A percentile compares a stretch with the other conserved stretches of the same genome.
Conservation (phyloP, 2,797 vertebrate genomes). For the Mormyrus proboscirostris region DNA sequence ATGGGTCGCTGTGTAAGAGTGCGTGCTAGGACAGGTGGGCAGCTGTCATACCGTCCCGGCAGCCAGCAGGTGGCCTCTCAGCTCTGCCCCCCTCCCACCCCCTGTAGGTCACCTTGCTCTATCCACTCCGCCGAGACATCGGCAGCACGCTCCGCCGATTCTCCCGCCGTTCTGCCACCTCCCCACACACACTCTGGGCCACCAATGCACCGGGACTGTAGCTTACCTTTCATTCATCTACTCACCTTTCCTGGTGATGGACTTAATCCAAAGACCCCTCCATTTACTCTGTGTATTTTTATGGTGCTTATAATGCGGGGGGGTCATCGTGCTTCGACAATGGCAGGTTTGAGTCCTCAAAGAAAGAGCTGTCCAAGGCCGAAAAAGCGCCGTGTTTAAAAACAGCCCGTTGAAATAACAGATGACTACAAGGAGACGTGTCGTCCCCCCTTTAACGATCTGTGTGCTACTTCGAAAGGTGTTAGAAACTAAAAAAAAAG, state of each 20-base stretch:
- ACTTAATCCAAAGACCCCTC: background rate
- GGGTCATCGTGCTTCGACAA: background rate
- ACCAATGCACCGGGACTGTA: conserved; percentile 2
- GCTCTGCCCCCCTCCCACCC: background rate
- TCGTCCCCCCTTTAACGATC: background rate
- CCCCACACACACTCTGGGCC: conserved; percentile 18
- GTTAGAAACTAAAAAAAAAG: background rate
- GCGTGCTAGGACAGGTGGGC: conserved; percentile 66
- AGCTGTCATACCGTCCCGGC: conserved; percentile 63
- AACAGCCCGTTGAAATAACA: background rate
- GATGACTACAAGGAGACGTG: background rate
- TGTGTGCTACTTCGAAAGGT: background rate
- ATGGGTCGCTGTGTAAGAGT: conserved; percentile 50
- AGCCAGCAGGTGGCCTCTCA: conserved; percentile 64
- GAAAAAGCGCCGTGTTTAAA: background rate
- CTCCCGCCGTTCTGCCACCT: conserved; percentile 12
- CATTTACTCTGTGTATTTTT: background rate
- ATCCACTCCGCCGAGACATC: conserved; percentile 45
- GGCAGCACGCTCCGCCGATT: conserved; percentile 32
- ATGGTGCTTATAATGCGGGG: background rate
- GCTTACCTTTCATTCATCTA: background rate
- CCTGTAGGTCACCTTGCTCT: conserved; percentile 7
- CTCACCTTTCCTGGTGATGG: background rate
- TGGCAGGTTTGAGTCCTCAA: background rate
- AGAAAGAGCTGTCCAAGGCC: background rate